phyloP scores from a whole-genome alignment of 2,888 invertebrate species.

The Melinaea menophilus region DNA sequence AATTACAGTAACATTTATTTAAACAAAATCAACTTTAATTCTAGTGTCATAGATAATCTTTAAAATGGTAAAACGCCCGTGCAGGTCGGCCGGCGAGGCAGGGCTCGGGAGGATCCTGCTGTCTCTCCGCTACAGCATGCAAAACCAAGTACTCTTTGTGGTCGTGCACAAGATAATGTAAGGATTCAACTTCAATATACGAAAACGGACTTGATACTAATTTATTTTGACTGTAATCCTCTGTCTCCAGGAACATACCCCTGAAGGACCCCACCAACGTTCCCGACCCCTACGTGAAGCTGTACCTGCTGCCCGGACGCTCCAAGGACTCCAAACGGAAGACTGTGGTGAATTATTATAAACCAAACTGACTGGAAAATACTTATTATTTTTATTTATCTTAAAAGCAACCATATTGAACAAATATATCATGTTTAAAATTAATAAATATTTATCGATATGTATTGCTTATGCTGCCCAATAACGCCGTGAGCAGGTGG shows the following conservation, averaged over 20 bases:
- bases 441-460: background rate
- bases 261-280: constrained; percentile 88
- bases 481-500: constrained; percentile 64
- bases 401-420: background rate
- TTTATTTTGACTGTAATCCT: background rate
- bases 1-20: too few species aligned
- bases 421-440: constrained; percentile 6
- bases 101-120: constrained; percentile 89
- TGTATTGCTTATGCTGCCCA: background rate
- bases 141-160: constrained; percentile 88
- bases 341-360: constrained; percentile 78
- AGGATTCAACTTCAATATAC: constrained; percentile 55
- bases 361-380: background rate
- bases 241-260: constrained; percentile 83
- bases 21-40: too few species aligned
- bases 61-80: background rate
- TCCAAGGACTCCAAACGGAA: constrained; percentile 92
- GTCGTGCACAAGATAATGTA: constrained; percentile 94
- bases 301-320: constrained; percentile 90
- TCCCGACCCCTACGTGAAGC: constrained; percentile 93
- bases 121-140: constrained; percentile 90
- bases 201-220: background rate
- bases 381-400: background rate
- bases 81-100: constrained; percentile 83
- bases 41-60: background rate